Evolutionary conservation across 2,888 invertebrate genomes (phyloP), one percentile per base, ranked within the genome.

Genomic region (Linnaemya tessellans): DNA sequence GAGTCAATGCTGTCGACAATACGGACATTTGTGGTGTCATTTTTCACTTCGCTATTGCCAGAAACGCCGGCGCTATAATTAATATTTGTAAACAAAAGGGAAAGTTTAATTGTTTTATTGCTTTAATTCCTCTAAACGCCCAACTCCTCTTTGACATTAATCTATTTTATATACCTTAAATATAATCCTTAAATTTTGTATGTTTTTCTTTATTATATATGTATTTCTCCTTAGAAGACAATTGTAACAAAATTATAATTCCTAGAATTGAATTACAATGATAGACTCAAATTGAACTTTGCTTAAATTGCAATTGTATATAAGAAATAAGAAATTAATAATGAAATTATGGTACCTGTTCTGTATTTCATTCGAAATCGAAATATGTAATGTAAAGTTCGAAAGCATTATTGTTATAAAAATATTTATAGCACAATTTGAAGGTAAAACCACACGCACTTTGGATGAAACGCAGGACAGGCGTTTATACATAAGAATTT

Each of bases 41-140:
- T 99, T 93, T 98, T 99, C 92, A 96, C 98, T 11, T 99, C 98
- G 0, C 94, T 99, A 77, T 96, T 99, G 91, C 99, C 99, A 0
- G 98, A 98, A 90, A 96, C 96, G 87, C 97, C 96, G 77, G 92
- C 92, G 56, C 81, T 87, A 58, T 87, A 86, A 84, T 58, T 71
- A 56, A 30, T 4, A 51, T 46, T 54, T 18, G 46, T 22, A n/a
- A 11, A 8, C 49, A 80, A 54, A 30, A 1, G 22, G n/a, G 25
- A 18, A 51, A 64, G 58, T 58, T 82, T 80, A 68, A 58, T 82
- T 82, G 65, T 82, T 78, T 81, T 67, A 71, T 82, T 77, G 77
- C 77, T 77, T 82, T 71, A 71, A 77, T 56, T 77, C 65, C 75
- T 20, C 38, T 58, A 65, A 43, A 70, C 25, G 64, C 49, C 46